A percentile compares a stretch with the other conserved stretches of the same genome.
phyloP scores from a whole-genome alignment of 1,140 invertebrate genomes.

The Plodia interpunctella region DNA sequence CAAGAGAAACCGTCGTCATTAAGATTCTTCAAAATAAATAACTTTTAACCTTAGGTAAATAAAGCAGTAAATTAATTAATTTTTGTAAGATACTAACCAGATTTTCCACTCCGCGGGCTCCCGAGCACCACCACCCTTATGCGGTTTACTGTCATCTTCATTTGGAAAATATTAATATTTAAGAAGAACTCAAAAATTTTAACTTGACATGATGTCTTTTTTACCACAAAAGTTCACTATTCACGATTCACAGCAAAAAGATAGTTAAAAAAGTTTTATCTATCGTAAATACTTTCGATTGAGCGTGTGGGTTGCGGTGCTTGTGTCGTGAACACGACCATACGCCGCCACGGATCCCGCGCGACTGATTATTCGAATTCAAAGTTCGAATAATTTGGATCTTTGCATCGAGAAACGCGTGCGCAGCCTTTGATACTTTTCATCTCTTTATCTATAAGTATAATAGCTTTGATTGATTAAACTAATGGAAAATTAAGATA shows the following conservation, averaged over 20 bases:
- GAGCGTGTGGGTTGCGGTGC: slow-evolving; percentile 32
- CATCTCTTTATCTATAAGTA: neutral
- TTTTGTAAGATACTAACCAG: slow-evolving; percentile 79
- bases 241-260: slow-evolving; percentile 40
- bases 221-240: slow-evolving; percentile 43
- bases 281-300: slow-evolving; percentile 67
- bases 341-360: slow-evolving; percentile 50
- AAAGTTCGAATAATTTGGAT: slow-evolving; percentile 15
- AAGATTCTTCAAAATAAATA: too few species aligned
- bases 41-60: too few species aligned
- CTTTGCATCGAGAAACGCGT: slow-evolving; percentile 40
- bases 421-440: slow-evolving; percentile 43
- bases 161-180: slow-evolving; percentile 57
- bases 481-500: neutral
- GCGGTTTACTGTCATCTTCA: slow-evolving; percentile 79
- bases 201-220: slow-evolving; percentile 41
- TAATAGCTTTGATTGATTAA: slow-evolving; percentile 1
- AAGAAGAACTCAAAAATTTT: slow-evolving; percentile 35
- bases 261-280: slow-evolving; percentile 22
- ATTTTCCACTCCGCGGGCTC: slow-evolving; percentile 83
- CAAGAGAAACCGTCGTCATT: too few species aligned
- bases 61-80: too few species aligned
- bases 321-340: slow-evolving; percentile 31
- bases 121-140: slow-evolving; percentile 85
- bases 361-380: slow-evolving; percentile 51